phyloP scores from a whole-genome alignment of 2,888 invertebrate genomes.

The Ferdinandea cuprea region DNA sequence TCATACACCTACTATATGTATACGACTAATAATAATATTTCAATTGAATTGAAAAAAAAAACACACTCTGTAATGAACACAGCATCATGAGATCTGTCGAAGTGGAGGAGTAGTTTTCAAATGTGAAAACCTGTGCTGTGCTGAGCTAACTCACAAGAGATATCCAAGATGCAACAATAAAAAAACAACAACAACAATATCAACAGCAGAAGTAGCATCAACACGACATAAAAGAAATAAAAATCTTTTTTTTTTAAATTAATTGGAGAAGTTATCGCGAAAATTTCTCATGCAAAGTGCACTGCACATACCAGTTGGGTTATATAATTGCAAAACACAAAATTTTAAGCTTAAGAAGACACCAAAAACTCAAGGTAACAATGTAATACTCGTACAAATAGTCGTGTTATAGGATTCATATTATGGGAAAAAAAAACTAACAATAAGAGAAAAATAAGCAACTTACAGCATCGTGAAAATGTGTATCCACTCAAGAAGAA shows the following conservation, averaged over 20 bases:
- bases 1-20: conserved; percentile 40
- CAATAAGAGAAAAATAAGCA: conserved; percentile 1
- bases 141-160: conserved; percentile 49
- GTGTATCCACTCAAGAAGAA: conserved; percentile 51
- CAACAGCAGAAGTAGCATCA: conserved; percentile 39
- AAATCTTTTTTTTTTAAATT: conserved; percentile 63
- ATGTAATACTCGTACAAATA: conserved; percentile 1
- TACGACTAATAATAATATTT: conserved; percentile 68
- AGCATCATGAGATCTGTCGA: conserved; percentile 44
- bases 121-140: conserved; percentile 49
- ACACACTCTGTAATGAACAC: not conserved
- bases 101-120: conserved; percentile 58
- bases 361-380: conserved; percentile 44
- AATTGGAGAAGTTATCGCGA: conserved; percentile 72
- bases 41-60: conserved; percentile 53
- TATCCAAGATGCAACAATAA: not conserved
- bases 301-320: conserved; percentile 60
- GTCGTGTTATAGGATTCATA: not conserved
- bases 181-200: not conserved
- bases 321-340: conserved; percentile 69
- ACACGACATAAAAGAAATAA: conserved; percentile 61
- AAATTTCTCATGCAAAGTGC: conserved; percentile 72
- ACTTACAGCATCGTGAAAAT: conserved; percentile 69
- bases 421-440: conserved; percentile 23
- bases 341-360: conserved; percentile 34